Percentiles rank a stretch among this genome's conserved stretches.
Evolutionary conservation across 1,140 invertebrate genomes (phyloP).

Genomic region (Anastrepha obliqua): DNA sequence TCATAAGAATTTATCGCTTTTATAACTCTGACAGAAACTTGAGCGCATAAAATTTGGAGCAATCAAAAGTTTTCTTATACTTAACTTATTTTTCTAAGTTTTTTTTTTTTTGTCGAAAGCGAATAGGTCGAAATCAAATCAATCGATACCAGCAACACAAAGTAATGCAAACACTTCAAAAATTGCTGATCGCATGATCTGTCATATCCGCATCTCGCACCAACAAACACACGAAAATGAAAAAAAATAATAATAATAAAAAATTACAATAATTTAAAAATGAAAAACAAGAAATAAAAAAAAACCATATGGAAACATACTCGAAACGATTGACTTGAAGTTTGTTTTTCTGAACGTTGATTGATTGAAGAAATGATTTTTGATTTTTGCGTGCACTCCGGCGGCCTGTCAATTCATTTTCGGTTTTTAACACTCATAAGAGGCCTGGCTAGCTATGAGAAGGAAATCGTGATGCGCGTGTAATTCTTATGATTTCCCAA

Average conservation of each 20-base stretch:
- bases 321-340: constrained; percentile 34
- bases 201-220: constrained; percentile 65
- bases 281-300: neutral
- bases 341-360: constrained; percentile 64
- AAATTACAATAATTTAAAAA: neutral
- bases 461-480: constrained; percentile 46
- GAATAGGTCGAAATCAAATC: neutral
- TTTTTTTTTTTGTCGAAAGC: neutral
- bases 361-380: constrained; percentile 73
- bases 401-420: constrained; percentile 33
- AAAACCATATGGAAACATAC: constrained; percentile 2
- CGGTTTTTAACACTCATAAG: neutral
- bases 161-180: constrained; percentile 43
- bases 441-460: neutral
- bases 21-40: no score
- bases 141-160: neutral
- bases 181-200: constrained; percentile 62
- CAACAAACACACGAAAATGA: neutral
- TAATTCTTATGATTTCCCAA: constrained; percentile 42
- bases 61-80: no score
- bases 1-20: no score
- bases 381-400: constrained; percentile 61
- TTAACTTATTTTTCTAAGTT: no score
- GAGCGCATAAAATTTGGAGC: no score
- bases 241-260: constrained; percentile 15